A percentile compares a stretch with the other conserved stretches of the same genome.
These are phyloP conservation scores for Onychomys arenicola DNA, from an alignment of 2,797 vertebrate genomes.

Conservation along the genomic window DNA sequence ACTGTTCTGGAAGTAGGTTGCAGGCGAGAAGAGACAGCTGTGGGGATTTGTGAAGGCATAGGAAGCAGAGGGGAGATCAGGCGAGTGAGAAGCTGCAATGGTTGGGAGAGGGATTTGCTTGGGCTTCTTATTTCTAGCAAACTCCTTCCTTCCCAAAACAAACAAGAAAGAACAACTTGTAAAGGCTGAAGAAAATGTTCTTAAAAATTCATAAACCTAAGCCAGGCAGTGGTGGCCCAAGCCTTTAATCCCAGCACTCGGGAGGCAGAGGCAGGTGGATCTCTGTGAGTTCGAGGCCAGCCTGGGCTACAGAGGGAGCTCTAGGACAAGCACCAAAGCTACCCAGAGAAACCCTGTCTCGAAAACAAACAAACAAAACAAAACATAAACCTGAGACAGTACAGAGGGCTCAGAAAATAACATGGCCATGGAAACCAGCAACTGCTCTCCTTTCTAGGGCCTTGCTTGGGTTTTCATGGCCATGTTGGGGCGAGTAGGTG, in stretches of 20 bases:
- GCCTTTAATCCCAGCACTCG: too few relatives aligned
- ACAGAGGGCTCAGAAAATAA: neutral
- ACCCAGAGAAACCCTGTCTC: too few relatives aligned
- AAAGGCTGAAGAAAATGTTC: neutral
- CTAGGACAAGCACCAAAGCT: too few relatives aligned
- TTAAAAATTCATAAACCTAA: constrained; percentile 24
- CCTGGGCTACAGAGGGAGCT: too few relatives aligned
- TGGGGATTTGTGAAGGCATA: neutral
- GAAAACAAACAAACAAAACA: neutral
- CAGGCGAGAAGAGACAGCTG: neutral
- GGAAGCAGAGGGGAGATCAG: neutral
- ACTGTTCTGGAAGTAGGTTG: neutral
- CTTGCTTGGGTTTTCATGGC: neutral
- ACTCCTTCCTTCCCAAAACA: neutral
- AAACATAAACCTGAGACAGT: neutral
- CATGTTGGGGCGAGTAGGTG: neutral
- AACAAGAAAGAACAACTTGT: constrained; percentile 22
- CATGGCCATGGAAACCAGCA: neutral
- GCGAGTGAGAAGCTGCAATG: neutral
- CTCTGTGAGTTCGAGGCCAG: too few relatives aligned
- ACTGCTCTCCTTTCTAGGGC: neutral
- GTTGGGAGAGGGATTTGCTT: neutral
- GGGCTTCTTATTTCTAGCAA: constrained; percentile 14
- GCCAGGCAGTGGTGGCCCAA: neutral
- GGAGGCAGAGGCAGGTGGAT: too few relatives aligned